Conservation (phyloP, 2,113 vertebrate genomes). For the Anguilla japonica region DNA sequence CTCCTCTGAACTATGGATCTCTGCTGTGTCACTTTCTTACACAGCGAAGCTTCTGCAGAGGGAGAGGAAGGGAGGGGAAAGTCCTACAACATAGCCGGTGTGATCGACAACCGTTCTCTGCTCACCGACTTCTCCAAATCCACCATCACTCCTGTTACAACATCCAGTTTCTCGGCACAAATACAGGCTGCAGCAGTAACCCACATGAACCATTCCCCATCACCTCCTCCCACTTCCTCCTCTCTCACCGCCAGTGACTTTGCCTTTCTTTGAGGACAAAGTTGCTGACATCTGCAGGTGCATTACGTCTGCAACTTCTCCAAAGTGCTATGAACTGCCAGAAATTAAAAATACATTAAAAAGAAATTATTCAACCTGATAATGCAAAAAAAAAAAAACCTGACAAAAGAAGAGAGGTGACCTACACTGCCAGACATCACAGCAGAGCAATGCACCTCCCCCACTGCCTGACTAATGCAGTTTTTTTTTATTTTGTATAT, state of each 20-base stretch:
- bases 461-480: background rate
- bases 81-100: background rate
- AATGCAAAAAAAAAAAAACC: background rate
- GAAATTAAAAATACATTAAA: conserved; percentile 5
- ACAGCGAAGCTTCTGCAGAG: background rate
- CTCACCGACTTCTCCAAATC: background rate
- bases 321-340: background rate
- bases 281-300: background rate
- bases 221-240: background rate
- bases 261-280: background rate
- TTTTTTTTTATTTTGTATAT: no score
- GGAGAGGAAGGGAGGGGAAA: no score
- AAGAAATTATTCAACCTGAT: background rate
- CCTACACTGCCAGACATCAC: background rate
- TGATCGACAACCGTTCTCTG: background rate
- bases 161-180: background rate
- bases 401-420: background rate
- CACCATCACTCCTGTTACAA: background rate
- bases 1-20: background rate
- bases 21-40: background rate
- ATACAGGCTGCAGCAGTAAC: background rate
- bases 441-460: background rate
- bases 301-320: background rate
- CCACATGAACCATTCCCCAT: background rate
- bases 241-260: background rate